These are phyloP conservation scores for Adineta ricciae DNA, from an alignment of 2,888 invertebrate species.

Conservation along the genomic window DNA sequence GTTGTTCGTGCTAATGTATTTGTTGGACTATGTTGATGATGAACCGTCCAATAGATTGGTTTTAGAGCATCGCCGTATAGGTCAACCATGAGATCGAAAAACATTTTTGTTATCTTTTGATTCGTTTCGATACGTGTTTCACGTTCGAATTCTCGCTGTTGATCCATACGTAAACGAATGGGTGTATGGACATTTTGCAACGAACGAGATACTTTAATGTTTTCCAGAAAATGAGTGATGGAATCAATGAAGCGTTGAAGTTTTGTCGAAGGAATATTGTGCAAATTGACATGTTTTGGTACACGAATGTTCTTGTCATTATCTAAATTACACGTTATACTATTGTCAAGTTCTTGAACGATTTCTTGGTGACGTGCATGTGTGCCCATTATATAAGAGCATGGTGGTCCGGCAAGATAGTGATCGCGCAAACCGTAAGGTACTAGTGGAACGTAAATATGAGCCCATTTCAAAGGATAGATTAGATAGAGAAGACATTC, in stretches of 20 bases:
- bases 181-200: background rate
- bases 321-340: slow-evolving; percentile 6
- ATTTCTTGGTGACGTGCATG: background rate
- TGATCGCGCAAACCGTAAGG: background rate
- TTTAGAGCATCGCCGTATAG: background rate
- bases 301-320: background rate
- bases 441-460: background rate
- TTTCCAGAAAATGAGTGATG: background rate
- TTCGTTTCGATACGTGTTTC: background rate
- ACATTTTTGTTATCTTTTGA: background rate
- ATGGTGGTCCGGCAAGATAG: background rate
- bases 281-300: background rate
- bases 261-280: background rate
- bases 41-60: background rate
- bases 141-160: background rate
- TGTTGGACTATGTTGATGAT: background rate
- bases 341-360: background rate
- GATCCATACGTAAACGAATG: background rate
- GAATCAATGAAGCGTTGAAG: background rate
- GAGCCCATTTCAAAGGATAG: slow-evolving; percentile 2
- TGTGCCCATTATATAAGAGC: background rate
- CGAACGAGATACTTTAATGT: background rate
- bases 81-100: slow-evolving; percentile 16
- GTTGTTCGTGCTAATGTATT: background rate
- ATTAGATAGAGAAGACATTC: background rate